These are phyloP conservation scores for Aplodontia rufa DNA, from an alignment of 2,113 vertebrate genomes.

Conservation along the genomic window DNA sequence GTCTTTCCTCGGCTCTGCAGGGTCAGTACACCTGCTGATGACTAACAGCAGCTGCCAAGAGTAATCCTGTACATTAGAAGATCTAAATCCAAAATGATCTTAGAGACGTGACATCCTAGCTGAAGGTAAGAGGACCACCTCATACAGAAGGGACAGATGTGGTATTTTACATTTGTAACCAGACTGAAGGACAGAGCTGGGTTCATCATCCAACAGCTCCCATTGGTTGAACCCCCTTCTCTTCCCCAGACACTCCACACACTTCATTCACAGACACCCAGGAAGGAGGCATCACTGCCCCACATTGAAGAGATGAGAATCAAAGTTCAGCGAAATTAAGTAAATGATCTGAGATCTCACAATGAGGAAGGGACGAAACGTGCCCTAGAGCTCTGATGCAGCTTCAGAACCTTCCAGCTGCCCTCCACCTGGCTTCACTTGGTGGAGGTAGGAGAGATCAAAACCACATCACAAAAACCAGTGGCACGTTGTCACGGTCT, in stretches of 20 bases:
- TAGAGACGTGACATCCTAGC: not conserved
- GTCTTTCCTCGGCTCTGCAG: not conserved
- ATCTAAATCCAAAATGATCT: not conserved
- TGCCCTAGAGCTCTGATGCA: no score
- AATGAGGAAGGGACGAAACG: not conserved
- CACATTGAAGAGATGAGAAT: not conserved
- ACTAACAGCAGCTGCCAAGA: not conserved
- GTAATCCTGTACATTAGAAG: not conserved
- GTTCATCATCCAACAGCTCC: not conserved
- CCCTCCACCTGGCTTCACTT: not conserved
- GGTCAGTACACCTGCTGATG: not conserved
- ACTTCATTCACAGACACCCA: not conserved
- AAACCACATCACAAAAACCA: not conserved
- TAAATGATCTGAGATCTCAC: not conserved
- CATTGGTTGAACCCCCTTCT: not conserved
- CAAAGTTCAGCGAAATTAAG: not conserved
- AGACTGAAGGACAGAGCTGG: not conserved
- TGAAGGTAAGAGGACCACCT: not conserved
- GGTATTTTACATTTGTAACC: not conserved
- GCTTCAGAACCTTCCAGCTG: not conserved
- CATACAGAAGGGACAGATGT: not conserved
- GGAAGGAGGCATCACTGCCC: not conserved
- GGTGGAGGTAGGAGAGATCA: accelerated
- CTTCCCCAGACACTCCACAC: not conserved
- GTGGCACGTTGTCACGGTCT: not conserved